Base-by-base conservation (phyloP, 2,113 vertebrate species). In the Rhizomys pruinosus region DNA sequence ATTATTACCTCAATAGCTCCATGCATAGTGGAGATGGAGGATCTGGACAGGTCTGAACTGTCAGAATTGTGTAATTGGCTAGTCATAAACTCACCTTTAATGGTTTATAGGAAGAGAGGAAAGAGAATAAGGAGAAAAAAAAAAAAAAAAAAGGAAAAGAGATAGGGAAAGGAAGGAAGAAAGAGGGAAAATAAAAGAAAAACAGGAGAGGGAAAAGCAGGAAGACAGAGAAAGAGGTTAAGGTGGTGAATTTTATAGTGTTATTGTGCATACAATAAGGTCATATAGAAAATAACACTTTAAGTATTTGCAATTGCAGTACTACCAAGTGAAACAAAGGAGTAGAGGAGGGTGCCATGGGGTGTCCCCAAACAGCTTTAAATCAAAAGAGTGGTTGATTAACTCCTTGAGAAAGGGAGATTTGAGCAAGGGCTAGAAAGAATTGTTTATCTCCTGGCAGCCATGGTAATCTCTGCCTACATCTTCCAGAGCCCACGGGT, bases 1-100 rank as follows among this genome's bases (percentile, higher is more conserved):
- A 34, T 13, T 4, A 8, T 12, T 25, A n/a, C 57, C 42, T 94
- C 22, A 2, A 0, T 68, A 81, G 57, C 71, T 39, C 32, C 39
- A 71, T 57, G 37, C 19, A 7, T 23, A 19, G 15, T 55, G 44
- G 63, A 91, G 44, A 74, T 16, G 19, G 64, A 87, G 39, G 42
- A 72, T 3, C 5, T 29, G 6, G 44, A 79, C 1, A 39, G 34
- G 37, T 87, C 63, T 71, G 42, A 69, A 69, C 57, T 69, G 84
- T 44, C 47, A 78, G 77, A 94, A 47, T 82, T 52, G 20, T 69
- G 37, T n/a, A n/a, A n/a, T n/a, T n/a, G n/a, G n/a, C n/a, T n/a
- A 39, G 68, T 88, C 55, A 77, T 79, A 91, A 93, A 79, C 71
- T 76, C n/a, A 64, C 86, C 55, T 80, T 79, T 93, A 79, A 64